phyloP scores from a whole-genome alignment of 2,888 invertebrate genomes.

The Tinea pellionella region DNA sequence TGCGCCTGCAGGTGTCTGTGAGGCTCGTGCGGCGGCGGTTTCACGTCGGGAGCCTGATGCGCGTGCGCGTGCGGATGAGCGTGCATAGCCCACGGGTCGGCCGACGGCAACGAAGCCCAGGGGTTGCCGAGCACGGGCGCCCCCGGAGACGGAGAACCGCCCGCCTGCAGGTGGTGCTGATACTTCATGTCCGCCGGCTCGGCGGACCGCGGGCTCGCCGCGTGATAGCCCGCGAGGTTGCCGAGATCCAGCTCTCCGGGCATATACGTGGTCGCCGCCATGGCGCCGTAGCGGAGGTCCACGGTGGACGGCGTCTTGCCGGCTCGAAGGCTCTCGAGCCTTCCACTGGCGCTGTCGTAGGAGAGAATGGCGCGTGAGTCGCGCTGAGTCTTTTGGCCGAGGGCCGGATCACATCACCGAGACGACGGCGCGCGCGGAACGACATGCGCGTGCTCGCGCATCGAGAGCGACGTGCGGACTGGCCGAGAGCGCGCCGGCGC shows the following conservation, averaged over 20 bases:
- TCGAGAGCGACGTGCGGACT: slow-evolving; percentile 65
- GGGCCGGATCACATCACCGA: slow-evolving; percentile 67
- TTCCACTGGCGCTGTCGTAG: slow-evolving; percentile 60
- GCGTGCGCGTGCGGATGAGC: slow-evolving; percentile 82
- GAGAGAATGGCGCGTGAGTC: slow-evolving; percentile 59
- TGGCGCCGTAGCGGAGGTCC: slow-evolving; percentile 79
- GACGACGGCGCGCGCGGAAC: slow-evolving; percentile 40
- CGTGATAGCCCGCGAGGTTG: slow-evolving; percentile 83
- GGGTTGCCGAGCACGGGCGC: slow-evolving; percentile 75
- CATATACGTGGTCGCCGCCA: slow-evolving; percentile 97
- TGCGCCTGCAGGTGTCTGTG: slow-evolving; percentile 64
- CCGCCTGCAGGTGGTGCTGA: slow-evolving; percentile 88
- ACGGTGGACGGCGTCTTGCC: slow-evolving; percentile 74
- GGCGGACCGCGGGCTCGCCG: slow-evolving; percentile 87
- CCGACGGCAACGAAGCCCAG: slow-evolving; percentile 85
- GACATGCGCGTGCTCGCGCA: slow-evolving; percentile 74
- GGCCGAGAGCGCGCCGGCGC: slow-evolving; percentile 45
- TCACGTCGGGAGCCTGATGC: slow-evolving; percentile 79
- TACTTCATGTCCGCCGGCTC: slow-evolving; percentile 97
- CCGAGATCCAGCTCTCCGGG: slow-evolving; percentile 89
- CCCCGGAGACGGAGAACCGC: slow-evolving; percentile 66
- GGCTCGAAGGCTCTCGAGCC: slow-evolving; percentile 70
- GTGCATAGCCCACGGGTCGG: slow-evolving; percentile 87
- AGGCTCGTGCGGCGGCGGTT: slow-evolving; percentile 79
- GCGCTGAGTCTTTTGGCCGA: slow-evolving; percentile 61